Percentiles rank a stretch among this genome's conserved stretches.
phyloP scores from a whole-genome alignment of 2,888 invertebrate genomes.

The Eretmocerus hayati region DNA sequence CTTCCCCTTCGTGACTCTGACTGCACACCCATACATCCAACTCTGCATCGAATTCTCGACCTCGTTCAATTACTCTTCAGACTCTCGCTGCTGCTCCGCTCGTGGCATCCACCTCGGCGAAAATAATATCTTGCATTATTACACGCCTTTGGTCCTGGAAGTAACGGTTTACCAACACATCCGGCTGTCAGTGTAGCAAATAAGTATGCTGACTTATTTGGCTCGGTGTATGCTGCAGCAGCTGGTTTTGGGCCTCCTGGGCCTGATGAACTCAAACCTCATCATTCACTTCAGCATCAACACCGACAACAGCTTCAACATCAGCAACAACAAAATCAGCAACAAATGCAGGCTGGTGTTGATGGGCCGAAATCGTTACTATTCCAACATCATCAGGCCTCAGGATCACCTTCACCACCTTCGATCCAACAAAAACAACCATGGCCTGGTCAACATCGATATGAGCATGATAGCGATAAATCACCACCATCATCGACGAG shows the following conservation, averaged over 20 bases:
- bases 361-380: conserved; percentile 43
- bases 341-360: conserved; percentile 41
- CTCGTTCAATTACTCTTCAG: too few relatives aligned
- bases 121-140: too few relatives aligned
- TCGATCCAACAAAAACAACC: conserved; percentile 41
- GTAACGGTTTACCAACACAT: conserved; percentile 53
- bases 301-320: neutral
- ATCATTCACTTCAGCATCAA: conserved; percentile 28
- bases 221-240: conserved; percentile 63
- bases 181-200: too few relatives aligned
- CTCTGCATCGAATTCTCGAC: too few relatives aligned
- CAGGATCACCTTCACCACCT: conserved; percentile 41
- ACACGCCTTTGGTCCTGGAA: too few relatives aligned
- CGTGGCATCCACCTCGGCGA: too few relatives aligned
- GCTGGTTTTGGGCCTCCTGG: conserved; percentile 36
- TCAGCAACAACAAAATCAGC: conserved; percentile 41
- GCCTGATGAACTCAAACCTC: conserved; percentile 35
- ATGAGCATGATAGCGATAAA: conserved; percentile 7
- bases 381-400: conserved; percentile 35
- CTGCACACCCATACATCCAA: too few relatives aligned
- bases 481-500: conserved; percentile 30
- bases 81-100: too few relatives aligned
- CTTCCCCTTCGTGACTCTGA: too few relatives aligned
- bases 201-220: conserved; percentile 69
- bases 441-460: conserved; percentile 5